A percentile compares a stretch with the other conserved stretches of the same genome.
phyloP scores from a whole-genome alignment of 2,797 vertebrate genomes.

The Smutsia gigantea region DNA sequence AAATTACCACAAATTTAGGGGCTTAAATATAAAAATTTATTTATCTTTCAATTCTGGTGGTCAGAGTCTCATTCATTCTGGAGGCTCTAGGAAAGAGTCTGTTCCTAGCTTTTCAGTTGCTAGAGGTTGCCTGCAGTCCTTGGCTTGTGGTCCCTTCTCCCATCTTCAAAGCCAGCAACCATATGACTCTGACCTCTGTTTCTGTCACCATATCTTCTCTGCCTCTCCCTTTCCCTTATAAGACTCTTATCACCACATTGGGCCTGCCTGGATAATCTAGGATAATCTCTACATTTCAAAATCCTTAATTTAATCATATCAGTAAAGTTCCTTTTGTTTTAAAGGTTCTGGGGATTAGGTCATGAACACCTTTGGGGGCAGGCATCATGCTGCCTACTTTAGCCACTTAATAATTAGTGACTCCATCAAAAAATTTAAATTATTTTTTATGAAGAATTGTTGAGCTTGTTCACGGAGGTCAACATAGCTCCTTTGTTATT shows the following conservation, averaged over 20 bases:
- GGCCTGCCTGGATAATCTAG: background rate
- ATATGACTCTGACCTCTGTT: background rate
- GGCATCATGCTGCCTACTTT: background rate
- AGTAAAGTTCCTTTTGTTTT: background rate
- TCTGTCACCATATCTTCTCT: background rate
- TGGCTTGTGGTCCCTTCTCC: background rate
- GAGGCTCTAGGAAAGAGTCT: background rate
- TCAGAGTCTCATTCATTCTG: background rate
- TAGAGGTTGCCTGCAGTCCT: background rate
- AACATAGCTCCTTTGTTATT: background rate
- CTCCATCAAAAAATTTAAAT: background rate
- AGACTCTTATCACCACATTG: background rate
- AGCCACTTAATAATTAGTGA: background rate
- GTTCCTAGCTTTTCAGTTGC: slow-evolving; percentile 2
- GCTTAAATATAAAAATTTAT: slow-evolving; percentile 1
- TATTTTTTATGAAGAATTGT: slow-evolving; percentile 20
- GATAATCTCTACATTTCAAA: background rate
- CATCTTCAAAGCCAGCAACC: background rate
- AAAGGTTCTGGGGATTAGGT: background rate
- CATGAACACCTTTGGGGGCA: background rate
- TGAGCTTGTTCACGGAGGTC: slow-evolving; percentile 2
- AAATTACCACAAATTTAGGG: background rate
- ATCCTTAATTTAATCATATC: background rate
- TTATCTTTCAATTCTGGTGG: background rate
- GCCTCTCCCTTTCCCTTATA: background rate